phyloP scores from a whole-genome alignment of 2,888 invertebrate genomes.

The Hetaerina titia region DNA sequence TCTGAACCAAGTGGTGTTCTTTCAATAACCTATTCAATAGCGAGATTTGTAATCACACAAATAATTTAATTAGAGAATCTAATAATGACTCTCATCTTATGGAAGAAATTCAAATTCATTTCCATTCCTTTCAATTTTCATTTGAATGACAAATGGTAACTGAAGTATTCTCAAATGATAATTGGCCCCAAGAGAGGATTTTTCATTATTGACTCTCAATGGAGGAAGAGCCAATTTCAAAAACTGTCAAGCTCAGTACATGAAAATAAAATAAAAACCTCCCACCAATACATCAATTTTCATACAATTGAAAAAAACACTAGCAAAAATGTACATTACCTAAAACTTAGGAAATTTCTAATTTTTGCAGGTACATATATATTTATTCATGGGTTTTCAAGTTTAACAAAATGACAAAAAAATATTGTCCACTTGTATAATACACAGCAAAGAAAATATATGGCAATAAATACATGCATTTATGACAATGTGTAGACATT shows the following conservation, averaged over 20 bases:
- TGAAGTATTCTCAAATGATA: background rate
- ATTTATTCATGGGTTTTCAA: conserved; percentile 61
- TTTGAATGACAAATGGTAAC: conserved; percentile 33
- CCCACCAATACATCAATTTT: background rate
- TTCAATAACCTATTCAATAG: background rate
- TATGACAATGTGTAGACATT: conserved; percentile 66
- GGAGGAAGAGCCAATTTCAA: conserved; percentile 9
- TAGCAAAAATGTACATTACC: conserved; percentile 7
- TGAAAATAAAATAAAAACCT: conserved; percentile 13
- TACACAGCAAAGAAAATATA: conserved; percentile 64
- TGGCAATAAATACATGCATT: conserved; percentile 64
- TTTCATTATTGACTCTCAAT: conserved; percentile 14
- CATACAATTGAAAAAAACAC: background rate
- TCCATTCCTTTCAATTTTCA: background rate
- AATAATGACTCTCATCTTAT: background rate
- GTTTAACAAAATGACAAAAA: conserved; percentile 59
- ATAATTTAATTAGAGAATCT: background rate
- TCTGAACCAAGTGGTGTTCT: background rate
- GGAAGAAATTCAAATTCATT: background rate
- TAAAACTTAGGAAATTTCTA: background rate
- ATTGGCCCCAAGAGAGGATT: background rate
- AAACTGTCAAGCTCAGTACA: background rate
- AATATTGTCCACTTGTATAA: conserved; percentile 58
- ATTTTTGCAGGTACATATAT: conserved; percentile 63
- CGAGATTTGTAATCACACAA: background rate